Evolutionary conservation across 2,797 vertebrate genomes (phyloP), one percentile per base, ranked within the genome.

Genomic region (Myotis daubentonii): DNA sequence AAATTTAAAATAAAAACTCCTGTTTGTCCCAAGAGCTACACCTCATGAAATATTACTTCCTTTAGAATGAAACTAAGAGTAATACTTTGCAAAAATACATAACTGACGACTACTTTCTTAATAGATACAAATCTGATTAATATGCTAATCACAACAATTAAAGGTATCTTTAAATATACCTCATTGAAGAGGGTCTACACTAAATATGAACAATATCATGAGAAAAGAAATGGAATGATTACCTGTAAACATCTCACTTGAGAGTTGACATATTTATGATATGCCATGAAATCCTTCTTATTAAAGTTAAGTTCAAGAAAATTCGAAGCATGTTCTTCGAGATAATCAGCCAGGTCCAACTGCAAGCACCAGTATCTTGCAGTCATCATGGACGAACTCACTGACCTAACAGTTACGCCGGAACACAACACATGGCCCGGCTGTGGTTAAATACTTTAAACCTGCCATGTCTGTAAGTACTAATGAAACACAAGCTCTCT

Each of bases 271-370:
- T n/a, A 17, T 66, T 82, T 76, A 70, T 15, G 47, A 90, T 19
- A 87, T 20, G 53, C 51, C 90, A 25, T 20, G 70, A 93, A 76
- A 95, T 90, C 49, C 51, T 10, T 80, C 86, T 90, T 23, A 36
- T 53, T 49, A 33, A 72, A 75, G 22, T 60, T 30, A 84, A 90
- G 57, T 51, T 33, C 49, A 62, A 80, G n/a, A 95, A 57, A 70
- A 89, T 62, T 78, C 12, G 11, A 71, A 85, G 38, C 38, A 38
- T 16, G 25, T 7, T 72, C 57, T 86, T 89, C 22, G 23, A 86
- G 81, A 68, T 33, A 68, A 86, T 44, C 57, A 23, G 51, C 71
- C 71, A 60, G 41, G 49, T 41, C n/a, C 25, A 51, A 9, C 16
- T 10, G 11, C n/a, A 19, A 93, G 47, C 6, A 30, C 20, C n/a